These are phyloP conservation scores for Crossocerus cetratus DNA, from an alignment of 2,888 invertebrate genomes.

Conservation along the genomic window DNA sequence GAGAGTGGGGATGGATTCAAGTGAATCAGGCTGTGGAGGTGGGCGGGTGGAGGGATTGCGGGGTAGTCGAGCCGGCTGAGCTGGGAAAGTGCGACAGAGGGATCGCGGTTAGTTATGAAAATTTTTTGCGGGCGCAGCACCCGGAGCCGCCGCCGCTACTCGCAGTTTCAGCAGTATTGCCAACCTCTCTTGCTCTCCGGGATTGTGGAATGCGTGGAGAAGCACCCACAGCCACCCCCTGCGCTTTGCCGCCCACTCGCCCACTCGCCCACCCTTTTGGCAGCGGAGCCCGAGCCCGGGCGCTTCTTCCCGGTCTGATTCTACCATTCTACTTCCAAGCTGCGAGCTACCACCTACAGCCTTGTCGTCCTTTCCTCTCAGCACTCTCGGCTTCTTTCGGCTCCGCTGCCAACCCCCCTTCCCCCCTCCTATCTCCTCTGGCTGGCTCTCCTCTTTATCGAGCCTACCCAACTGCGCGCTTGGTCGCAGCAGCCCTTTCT, in stretches of 20 bases:
- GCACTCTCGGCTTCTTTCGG: conserved; percentile 6
- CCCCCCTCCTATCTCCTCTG: conserved; percentile 10
- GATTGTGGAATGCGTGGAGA: conserved; percentile 38
- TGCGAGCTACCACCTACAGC: too few species aligned
- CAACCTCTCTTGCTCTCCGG: conserved; percentile 45
- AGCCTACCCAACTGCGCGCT: too few species aligned
- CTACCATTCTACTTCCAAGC: conserved; percentile 27
- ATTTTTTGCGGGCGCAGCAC: conserved; percentile 64
- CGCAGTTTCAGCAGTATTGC: conserved; percentile 62
- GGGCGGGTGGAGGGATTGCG: too few species aligned
- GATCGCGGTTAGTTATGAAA: conserved; percentile 65
- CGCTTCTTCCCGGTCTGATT: conserved; percentile 29
- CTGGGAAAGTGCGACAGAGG: conserved; percentile 22
- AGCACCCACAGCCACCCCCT: conserved; percentile 4
- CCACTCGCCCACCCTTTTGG: conserved; percentile 14
- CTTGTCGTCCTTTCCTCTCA: background rate
- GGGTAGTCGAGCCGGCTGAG: background rate
- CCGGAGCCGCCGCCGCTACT: conserved; percentile 38
- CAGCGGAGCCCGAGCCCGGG: conserved; percentile 8
- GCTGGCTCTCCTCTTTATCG: conserved; percentile 18
- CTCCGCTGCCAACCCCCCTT: background rate
- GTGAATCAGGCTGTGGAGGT: too few species aligned
- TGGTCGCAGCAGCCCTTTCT: conserved; percentile 40
- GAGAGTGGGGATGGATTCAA: too few species aligned
- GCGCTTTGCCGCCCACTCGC: background rate